Evolutionary conservation across 2,797 vertebrate genomes (phyloP), one percentile per base, ranked within the genome.

Genomic region (Hydrolagus colliei): DNA sequence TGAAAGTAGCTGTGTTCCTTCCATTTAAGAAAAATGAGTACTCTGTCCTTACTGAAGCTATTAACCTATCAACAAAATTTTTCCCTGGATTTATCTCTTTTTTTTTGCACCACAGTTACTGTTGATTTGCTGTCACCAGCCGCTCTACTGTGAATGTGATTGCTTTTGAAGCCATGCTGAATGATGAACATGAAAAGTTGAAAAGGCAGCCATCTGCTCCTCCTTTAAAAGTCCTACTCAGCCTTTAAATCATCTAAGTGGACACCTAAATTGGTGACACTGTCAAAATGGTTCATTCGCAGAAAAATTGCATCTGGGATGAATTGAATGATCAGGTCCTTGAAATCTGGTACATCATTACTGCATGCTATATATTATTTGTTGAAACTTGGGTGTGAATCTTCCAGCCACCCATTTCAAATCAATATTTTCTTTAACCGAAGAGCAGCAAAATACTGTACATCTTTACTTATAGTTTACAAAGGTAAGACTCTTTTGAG

Each of bases 151-250:
- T 62, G 22, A 85, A 59, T 85, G 71, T 32, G 63, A 67, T 13
- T 32, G 71, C 16, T 85, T 27, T 85, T 77, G 18, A 77, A 77
- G 75, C 75, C 75, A 77, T 77, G 75, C 35, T 61, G 18, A 61
- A 11, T 9, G 52, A 61, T 59, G 18, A 11, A 59, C n/a, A 12
- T 22, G 61, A 61, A 61, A 77, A 77, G n/a, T 61, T 32, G 27
- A 77, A 52, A 52, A 52, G 41, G 14, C 61, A 18, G 52, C 18
- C 75, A 61, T 61, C 75, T 77, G 41, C 73, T 74, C 52, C 59
- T 77, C 75, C 41, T 61, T 61, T 61, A 77, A 77, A 77, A 41
- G 16, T 59, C 20, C 20, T 41, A 20, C 13, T 4, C 12, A 20
- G 20, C 9, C 18, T 61, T 61, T 77, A 20, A 59, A 9, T 9